phyloP scores from a whole-genome alignment of 2,888 invertebrate species.

The Carcina quercana region DNA sequence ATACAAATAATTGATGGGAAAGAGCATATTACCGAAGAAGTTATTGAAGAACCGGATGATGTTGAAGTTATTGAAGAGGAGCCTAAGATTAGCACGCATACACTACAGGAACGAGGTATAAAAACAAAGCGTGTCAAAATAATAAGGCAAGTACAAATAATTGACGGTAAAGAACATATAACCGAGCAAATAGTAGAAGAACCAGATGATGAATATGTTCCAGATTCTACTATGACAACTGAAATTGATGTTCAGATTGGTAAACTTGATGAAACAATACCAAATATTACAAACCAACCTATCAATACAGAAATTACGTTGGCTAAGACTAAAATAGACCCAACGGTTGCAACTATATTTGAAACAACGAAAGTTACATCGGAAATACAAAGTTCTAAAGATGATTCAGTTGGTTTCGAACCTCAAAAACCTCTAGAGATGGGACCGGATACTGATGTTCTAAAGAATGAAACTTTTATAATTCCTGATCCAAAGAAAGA shows the following conservation, averaged over 20 bases:
- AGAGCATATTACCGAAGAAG: conserved; percentile 87
- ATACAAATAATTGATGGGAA: conserved; percentile 87
- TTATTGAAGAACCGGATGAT: conserved; percentile 89
- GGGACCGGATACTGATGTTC: not conserved
- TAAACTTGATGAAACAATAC: conserved; percentile 11
- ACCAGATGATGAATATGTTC: conserved; percentile 68
- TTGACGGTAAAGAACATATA: conserved; percentile 86
- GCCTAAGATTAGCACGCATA: conserved; percentile 36
- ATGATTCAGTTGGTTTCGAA: too few species aligned
- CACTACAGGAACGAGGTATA: conserved; percentile 38
- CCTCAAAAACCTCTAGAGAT: too few species aligned
- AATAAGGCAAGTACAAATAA: conserved; percentile 80
- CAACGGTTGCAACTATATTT: too few species aligned
- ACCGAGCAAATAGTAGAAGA: conserved; percentile 87
- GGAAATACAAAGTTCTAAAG: too few species aligned
- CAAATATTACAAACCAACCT: not conserved
- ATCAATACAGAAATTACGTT: too few species aligned
- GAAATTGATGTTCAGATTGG: conserved; percentile 37
- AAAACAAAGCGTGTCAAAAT: conserved; percentile 69
- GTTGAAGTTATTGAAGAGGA: conserved; percentile 81
- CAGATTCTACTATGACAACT: conserved; percentile 39
- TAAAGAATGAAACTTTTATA: not conserved
- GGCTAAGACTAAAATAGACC: not conserved
- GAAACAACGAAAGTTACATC: too few species aligned
- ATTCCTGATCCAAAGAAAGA: not conserved